phyloP scores from a whole-genome alignment of 2,888 invertebrate genomes.

The Copidosoma aretas region DNA sequence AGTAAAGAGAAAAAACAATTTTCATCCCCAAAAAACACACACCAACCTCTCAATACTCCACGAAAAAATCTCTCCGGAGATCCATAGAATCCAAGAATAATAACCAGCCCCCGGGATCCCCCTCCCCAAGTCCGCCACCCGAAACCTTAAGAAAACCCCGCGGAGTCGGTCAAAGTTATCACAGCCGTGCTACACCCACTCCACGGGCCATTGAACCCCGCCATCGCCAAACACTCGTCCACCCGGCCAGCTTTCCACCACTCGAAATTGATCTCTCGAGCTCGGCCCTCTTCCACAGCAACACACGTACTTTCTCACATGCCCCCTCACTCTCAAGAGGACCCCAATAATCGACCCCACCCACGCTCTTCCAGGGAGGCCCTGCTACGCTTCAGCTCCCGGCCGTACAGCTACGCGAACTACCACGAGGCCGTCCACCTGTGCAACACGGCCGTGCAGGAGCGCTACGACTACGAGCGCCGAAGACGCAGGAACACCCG shows the following conservation, averaged over 20 bases:
- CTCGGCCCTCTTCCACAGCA: neutral
- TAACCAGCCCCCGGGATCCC: neutral
- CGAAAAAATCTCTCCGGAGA: neutral
- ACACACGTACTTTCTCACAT: too few species aligned
- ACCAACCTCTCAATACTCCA: neutral
- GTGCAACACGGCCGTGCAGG: constrained; percentile 82
- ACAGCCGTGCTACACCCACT: neutral
- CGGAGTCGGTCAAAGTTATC: neutral
- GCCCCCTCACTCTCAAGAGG: neutral
- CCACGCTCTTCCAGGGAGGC: constrained; percentile 70
- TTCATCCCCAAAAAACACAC: neutral
- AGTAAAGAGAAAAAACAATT: too few species aligned
- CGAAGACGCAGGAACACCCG: constrained; percentile 46
- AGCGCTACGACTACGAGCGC: constrained; percentile 68
- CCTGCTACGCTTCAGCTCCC: constrained; percentile 86
- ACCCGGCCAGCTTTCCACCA: neutral
- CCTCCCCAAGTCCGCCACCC: neutral
- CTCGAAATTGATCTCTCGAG: neutral
- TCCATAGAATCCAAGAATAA: neutral
- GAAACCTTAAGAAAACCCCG: neutral
- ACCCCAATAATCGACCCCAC: neutral
- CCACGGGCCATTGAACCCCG: constrained; percentile 8
- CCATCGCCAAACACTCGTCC: neutral
- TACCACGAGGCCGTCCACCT: constrained; percentile 86
- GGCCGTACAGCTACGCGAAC: constrained; percentile 78